Percentiles rank a stretch among this genome's conserved stretches.
phyloP scores from a whole-genome alignment of 2,113 vertebrate genomes.

The Hippocampus abdominalis region DNA sequence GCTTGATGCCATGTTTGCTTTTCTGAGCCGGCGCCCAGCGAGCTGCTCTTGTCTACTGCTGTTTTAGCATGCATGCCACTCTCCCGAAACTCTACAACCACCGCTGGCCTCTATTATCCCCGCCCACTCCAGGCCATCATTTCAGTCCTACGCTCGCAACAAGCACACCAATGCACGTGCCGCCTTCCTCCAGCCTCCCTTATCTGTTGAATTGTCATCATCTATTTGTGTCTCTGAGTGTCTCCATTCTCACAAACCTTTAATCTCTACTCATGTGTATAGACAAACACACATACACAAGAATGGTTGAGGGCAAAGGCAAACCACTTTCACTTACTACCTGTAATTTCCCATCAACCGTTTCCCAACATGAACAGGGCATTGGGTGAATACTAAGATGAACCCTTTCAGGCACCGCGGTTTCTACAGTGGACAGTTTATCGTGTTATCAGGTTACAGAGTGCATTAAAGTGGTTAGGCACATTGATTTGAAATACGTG shows the following conservation, averaged over 20 bases:
- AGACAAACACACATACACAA: constrained; percentile 2
- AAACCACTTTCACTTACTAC: not conserved
- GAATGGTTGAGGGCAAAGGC: not conserved
- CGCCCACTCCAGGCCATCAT: constrained; percentile 16
- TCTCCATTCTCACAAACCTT: constrained; percentile 11
- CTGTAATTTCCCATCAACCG: too few species aligned
- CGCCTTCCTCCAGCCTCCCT: not conserved
- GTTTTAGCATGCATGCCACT: constrained; percentile 67
- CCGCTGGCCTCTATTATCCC: not conserved
- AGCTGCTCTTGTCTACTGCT: constrained; percentile 64
- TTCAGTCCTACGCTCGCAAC: constrained; percentile 4
- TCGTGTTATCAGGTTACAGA: too few species aligned
- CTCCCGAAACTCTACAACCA: constrained; percentile 28
- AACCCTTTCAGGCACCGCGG: too few species aligned
- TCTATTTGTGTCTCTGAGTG: constrained; percentile 2
- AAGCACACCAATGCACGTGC: constrained; percentile 2
- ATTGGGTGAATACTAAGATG: too few species aligned
- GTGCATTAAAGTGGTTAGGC: too few species aligned
- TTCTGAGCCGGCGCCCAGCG: constrained; percentile 66
- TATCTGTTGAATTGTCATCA: constrained; percentile 25
- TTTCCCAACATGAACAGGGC: too few species aligned
- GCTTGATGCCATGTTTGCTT: constrained; percentile 75
- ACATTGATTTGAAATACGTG: too few species aligned
- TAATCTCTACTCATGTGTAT: constrained; percentile 1
- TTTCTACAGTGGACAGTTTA: too few species aligned